Base-by-base conservation (phyloP, 2,888 invertebrate genomes). In the Liodrosophila aerea region DNA sequence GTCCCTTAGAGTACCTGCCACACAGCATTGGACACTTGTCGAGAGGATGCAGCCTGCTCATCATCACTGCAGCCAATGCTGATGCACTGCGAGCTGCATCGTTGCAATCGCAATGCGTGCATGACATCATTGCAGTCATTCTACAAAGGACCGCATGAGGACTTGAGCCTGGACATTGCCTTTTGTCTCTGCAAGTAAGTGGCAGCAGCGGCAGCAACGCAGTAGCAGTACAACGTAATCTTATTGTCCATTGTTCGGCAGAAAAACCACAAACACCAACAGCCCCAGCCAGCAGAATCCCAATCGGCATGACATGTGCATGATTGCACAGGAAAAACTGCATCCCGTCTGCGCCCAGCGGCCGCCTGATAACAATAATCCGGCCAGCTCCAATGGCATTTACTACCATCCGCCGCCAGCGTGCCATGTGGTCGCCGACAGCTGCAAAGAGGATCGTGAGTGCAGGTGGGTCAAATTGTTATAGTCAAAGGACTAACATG, bases 161-260 rank as follows among this genome's bases (percentile, higher is more conserved):
- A 93, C 76, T 94, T 96, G 93, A 96, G 95, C 87, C 93, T 96
- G 70, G 97, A 97, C 90, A 95, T 97, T 81, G 97, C 97, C 76
- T 97, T 97, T 91, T 97, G 97, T 89, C 92, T 97, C 63, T 97
- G 97, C 96, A 96, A 95, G 97, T 96, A 91, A 93, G 95, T 93
- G 77, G 69, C 59, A 61, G 51, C 46, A 43, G 56, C 31, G 43
- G 29, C 11, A 1, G 16, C 37, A 15, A 12, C n/a, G 69, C 58
- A 58, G 50, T 41, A 44, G 52, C 34, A 44, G 15, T 44, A 39
- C 47, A 39, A 44, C 37, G 31, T 39, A 51, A 40, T 44, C 57
- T 51, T 64, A 41, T 65, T 76, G 44, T 72, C 29, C 39, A 18
- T 53, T 29, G n/a, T 52, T 34, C 43, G 45, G 43, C 69, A 97